Evolutionary conservation across 2,888 invertebrate species (phyloP).

Genomic region (Aphidius colemani): DNA sequence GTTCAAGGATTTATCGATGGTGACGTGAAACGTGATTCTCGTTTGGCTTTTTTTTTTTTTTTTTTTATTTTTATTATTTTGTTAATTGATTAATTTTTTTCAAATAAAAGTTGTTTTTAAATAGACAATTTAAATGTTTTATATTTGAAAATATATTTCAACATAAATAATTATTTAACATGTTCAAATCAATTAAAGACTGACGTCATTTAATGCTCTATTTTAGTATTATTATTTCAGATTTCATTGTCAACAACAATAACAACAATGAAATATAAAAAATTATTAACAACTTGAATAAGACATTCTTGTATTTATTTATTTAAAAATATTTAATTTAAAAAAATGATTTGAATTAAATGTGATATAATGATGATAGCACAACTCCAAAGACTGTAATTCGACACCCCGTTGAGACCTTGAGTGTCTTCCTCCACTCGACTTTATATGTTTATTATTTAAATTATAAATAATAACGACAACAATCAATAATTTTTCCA

Average conservation of each 20-base stretch:
- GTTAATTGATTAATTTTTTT: too few relatives aligned
- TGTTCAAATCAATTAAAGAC: neutral
- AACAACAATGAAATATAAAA: too few relatives aligned
- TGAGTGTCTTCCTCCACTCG: conserved; percentile 43
- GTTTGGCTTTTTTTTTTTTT: too few relatives aligned
- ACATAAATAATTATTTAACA: conserved; percentile 2
- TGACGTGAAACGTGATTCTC: too few relatives aligned
- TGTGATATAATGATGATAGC: conserved; percentile 3
- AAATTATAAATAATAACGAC: neutral
- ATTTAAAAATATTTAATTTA: neutral
- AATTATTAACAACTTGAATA: too few relatives aligned
- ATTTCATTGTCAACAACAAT: too few relatives aligned
- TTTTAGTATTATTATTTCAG: neutral
- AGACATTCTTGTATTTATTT: neutral
- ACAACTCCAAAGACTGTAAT: conserved; percentile 37
- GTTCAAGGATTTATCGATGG: too few relatives aligned
- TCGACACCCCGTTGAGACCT: conserved; percentile 45
- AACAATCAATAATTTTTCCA: too few relatives aligned
- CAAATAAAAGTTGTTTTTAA: too few relatives aligned
- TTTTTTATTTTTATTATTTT: too few relatives aligned
- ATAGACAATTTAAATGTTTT: too few relatives aligned
- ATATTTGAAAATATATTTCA: conserved; percentile 3
- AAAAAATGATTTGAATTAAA: neutral
- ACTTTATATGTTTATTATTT: neutral
- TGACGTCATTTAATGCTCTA: conserved; percentile 1